A percentile compares a stretch with the other conserved stretches of the same genome.
Evolutionary conservation across 2,888 invertebrate species (phyloP).

Genomic region (Brachyptera putata): DNA sequence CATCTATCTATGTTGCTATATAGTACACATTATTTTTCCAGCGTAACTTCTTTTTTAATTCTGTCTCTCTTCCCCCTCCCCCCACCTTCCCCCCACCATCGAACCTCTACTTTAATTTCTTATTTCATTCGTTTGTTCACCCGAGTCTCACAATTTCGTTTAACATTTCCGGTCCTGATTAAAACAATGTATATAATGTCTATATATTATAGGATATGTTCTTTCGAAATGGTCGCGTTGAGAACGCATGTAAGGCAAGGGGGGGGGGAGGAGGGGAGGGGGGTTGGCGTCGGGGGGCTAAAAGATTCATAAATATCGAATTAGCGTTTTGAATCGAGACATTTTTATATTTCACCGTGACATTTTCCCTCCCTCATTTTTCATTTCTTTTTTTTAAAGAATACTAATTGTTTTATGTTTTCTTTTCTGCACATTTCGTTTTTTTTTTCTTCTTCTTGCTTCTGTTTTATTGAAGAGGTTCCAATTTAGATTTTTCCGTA

Average conservation of each 20-base stretch:
- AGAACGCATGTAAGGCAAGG: no score
- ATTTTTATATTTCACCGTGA: conserved; percentile 22
- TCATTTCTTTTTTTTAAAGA: conserved; percentile 4
- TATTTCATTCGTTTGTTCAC: conserved; percentile 20
- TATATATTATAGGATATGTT: no score
- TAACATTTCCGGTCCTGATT: conserved; percentile 24
- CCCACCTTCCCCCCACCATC: background rate
- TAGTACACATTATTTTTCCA: background rate
- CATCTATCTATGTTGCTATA: background rate
- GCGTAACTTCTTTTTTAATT: background rate
- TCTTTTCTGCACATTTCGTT: conserved; percentile 1
- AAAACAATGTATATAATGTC: conserved; percentile 20
- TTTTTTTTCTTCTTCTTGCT: background rate
- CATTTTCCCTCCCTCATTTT: conserved; percentile 12
- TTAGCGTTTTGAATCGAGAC: conserved; percentile 29
- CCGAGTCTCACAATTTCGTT: conserved; percentile 18
- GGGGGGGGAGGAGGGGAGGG: background rate
- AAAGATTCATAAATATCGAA: conserved; percentile 30
- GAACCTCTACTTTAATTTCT: conserved; percentile 25
- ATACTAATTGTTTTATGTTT: conserved; percentile 18
- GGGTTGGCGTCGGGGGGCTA: background rate
- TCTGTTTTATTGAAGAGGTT: conserved; percentile 6
- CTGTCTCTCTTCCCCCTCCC: background rate
- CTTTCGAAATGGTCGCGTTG: no score
- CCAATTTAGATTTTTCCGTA: conserved; percentile 4